Evolutionary conservation across 2,797 vertebrate genomes (phyloP).

Genomic region (Poecile montanus): DNA sequence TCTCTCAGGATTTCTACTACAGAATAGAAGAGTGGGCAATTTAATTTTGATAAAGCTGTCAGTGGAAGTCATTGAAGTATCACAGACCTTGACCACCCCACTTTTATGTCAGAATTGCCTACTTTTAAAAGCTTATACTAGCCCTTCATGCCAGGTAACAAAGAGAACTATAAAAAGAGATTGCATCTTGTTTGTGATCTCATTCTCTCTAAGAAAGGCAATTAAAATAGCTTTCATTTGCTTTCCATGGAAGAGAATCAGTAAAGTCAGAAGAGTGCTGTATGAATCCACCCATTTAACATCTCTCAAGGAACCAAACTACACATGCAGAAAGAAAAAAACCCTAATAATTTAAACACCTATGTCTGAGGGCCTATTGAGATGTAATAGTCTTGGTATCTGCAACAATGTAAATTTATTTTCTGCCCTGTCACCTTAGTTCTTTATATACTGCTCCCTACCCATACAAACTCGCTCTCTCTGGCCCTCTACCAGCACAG

Average conservation of each 20-base stretch:
- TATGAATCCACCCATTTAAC: neutral
- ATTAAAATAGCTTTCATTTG: slow-evolving; percentile 27
- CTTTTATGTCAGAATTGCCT: slow-evolving; percentile 17
- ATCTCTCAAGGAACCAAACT: neutral
- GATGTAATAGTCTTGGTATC: neutral
- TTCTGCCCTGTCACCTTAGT: neutral
- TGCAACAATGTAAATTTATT: neutral
- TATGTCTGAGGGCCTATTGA: neutral
- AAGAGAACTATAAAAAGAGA: slow-evolving; percentile 22
- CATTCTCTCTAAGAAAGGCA: neutral
- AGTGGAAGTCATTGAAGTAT: slow-evolving; percentile 32
- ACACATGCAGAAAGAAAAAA: neutral
- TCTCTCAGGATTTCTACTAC: slow-evolving; percentile 15
- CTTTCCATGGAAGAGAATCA: neutral
- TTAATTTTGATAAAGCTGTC: slow-evolving; percentile 50
- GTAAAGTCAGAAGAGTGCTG: neutral
- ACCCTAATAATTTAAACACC: neutral
- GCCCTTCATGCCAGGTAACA: neutral
- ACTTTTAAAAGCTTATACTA: slow-evolving; percentile 16
- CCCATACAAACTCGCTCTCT: fast-evolving
- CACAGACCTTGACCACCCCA: slow-evolving; percentile 26
- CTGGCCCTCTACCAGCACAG: neutral
- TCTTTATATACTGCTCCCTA: neutral
- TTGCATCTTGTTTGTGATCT: slow-evolving; percentile 32
- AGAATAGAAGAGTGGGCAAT: neutral